Base-by-base conservation (phyloP, 2,113 vertebrate species). In the Saguinus midas region DNA sequence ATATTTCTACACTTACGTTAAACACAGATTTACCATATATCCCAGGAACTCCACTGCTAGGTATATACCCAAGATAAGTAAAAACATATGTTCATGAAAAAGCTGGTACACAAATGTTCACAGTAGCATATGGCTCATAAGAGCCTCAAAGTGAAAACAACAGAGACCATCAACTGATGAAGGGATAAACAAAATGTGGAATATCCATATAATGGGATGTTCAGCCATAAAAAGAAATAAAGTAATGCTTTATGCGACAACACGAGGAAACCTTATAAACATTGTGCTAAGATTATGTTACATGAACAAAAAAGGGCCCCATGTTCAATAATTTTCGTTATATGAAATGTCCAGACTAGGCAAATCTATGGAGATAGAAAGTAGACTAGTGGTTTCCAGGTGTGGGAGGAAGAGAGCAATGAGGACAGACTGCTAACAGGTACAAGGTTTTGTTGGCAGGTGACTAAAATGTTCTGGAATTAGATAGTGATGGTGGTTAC, bases 181-280 rank as follows among this genome's bases (percentile, higher is more conserved):
- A 37, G 35, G 35, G n/a, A 55, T 55, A 90, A 91, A 89, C 35
- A 85, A 50, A 92, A 21, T 50, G 80, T 76, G 35, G 23, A 61
- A 20, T 25, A 75, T 18, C 35, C 50, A 78, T 37, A 79, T 14
- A 79, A n/a, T n/a, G 72, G 87, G 40, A 55, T 17, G 9, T 37
- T 91, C 61, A 94, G 20, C 2, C 55, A 90, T n/a, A 32, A n/a
- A 90, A 94, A 92, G 79, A 23, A 97, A 87, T 40, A 29, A 78
- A 52, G 16, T 90, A 17, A 32, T 72, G 11, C 48, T 82, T 91
- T 61, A 70, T 76, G 32, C 21, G 84, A 81, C 35, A 32, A 64
- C 45, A 72, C 2, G 6, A 21, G 50, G 76, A n/a, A 58, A 80
- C 12, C 25, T 61, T 70, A 25, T 45, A 90, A 94, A 55, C 5